A percentile compares a stretch with the other conserved stretches of the same genome.
phyloP scores from a whole-genome alignment of 2,113 vertebrate genomes.

The Alosa alosa region DNA sequence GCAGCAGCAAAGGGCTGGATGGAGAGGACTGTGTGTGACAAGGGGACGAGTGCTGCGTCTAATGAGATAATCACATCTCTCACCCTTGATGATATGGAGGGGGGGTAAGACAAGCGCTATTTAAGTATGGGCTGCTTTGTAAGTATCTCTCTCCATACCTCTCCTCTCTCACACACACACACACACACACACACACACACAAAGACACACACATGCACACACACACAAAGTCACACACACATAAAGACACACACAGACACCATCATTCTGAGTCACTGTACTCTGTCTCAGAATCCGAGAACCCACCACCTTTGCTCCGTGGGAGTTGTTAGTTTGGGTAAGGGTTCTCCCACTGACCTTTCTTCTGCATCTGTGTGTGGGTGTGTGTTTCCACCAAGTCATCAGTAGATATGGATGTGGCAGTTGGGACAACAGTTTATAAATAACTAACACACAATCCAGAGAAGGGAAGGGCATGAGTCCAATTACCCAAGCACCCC shows the following conservation, averaged over 20 bases:
- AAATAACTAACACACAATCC: neutral
- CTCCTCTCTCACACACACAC: neutral
- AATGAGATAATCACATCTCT: slow-evolving; percentile 31
- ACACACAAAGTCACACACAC: neutral
- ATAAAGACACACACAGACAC: neutral
- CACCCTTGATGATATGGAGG: neutral
- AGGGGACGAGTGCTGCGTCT: neutral
- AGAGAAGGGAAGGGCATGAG: neutral
- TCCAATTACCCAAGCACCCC: neutral
- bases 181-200: slow-evolving; percentile 2
- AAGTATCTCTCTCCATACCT: no score
- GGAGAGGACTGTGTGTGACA: neutral
- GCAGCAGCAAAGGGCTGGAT: neutral
- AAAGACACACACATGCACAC: neutral
- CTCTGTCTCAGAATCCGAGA: neutral
- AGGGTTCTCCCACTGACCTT: neutral
- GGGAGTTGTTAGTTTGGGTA: neutral
- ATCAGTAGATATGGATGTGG: neutral
- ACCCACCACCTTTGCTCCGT: neutral
- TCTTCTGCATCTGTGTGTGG: neutral
- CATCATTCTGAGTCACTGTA: neutral
- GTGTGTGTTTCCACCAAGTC: neutral
- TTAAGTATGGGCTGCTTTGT: no score
- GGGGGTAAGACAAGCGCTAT: neutral
- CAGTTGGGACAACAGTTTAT: neutral